Conservation (phyloP, 1,140 invertebrate genomes). For the Pseudomyrmex dendroicus region DNA sequence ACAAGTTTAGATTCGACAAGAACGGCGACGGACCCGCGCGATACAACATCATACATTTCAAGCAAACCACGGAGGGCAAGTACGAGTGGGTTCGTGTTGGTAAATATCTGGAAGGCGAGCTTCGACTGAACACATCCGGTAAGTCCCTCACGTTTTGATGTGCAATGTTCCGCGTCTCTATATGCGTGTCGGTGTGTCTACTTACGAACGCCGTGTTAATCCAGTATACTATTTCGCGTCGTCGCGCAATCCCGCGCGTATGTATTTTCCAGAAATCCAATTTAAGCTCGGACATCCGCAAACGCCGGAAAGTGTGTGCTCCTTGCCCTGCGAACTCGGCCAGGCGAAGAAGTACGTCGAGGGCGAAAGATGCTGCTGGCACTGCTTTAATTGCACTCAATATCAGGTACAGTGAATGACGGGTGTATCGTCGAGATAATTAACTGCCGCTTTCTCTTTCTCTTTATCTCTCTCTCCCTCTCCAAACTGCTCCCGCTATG, state of each 20-base stretch:
- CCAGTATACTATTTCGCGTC: neutral
- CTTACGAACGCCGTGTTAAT: neutral
- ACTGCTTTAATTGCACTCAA: conserved; percentile 96
- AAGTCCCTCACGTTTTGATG: conserved; percentile 70
- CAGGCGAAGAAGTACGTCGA: conserved; percentile 96
- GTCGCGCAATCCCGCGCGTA: neutral
- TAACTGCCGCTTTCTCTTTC: neutral
- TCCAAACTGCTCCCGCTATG: neutral
- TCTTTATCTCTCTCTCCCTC: no score
- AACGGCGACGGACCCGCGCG: conserved; percentile 96
- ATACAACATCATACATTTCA: conserved; percentile 98
- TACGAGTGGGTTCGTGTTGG: conserved; percentile 95
- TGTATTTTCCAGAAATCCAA: conserved; percentile 89
- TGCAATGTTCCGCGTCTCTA: neutral
- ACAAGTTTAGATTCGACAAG: conserved; percentile 94
- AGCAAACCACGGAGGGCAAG: conserved; percentile 90
- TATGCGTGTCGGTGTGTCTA: conserved; percentile 9
- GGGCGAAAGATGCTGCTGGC: conserved; percentile 97
- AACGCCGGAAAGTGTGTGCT: conserved; percentile 95
- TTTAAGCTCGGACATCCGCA: conserved; percentile 91
- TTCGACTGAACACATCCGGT: conserved; percentile 93
- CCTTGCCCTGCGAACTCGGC: conserved; percentile 92
- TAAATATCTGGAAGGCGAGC: conserved; percentile 91
- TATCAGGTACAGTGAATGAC: conserved; percentile 89
- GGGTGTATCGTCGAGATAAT: neutral